phyloP scores from a whole-genome alignment of 2,113 vertebrate genomes.

The Cygnus atratus region DNA sequence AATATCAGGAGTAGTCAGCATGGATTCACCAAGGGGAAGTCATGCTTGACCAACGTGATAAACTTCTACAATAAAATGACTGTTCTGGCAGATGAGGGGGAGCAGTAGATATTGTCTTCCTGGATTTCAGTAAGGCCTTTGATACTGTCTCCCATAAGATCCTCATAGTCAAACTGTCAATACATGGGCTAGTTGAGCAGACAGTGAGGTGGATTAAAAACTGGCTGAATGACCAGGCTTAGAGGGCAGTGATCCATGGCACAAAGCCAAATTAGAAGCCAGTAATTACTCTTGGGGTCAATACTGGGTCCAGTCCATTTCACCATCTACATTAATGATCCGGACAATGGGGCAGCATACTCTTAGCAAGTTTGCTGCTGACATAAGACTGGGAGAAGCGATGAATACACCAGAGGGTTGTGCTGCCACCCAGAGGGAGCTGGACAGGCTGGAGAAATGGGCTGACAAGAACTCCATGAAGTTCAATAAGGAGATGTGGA shows the following conservation, averaged over 20 bases:
- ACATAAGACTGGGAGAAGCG: background rate
- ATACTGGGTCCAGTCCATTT: background rate
- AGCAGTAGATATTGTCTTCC: background rate
- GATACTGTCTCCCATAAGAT: background rate
- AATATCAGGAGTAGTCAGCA: background rate
- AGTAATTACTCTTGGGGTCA: background rate
- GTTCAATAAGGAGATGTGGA: background rate
- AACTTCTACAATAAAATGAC: background rate
- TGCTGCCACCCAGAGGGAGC: background rate
- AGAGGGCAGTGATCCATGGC: background rate
- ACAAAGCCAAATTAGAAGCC: background rate
- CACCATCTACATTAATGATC: background rate
- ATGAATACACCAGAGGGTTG: background rate
- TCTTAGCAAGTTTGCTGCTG: background rate
- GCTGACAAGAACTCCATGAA: background rate
- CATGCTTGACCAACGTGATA: background rate
- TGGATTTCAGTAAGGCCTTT: background rate
- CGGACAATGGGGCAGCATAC: background rate
- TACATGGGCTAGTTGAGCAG: background rate
- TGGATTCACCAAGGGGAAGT: background rate
- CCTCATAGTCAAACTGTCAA: background rate
- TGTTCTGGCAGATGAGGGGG: background rate
- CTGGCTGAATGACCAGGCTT: accelerated
- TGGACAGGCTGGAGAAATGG: background rate
- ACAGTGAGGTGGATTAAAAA: background rate